These are phyloP conservation scores for Drosophila anomalata DNA, from an alignment of 2,888 invertebrate species.

Conservation along the genomic window DNA sequence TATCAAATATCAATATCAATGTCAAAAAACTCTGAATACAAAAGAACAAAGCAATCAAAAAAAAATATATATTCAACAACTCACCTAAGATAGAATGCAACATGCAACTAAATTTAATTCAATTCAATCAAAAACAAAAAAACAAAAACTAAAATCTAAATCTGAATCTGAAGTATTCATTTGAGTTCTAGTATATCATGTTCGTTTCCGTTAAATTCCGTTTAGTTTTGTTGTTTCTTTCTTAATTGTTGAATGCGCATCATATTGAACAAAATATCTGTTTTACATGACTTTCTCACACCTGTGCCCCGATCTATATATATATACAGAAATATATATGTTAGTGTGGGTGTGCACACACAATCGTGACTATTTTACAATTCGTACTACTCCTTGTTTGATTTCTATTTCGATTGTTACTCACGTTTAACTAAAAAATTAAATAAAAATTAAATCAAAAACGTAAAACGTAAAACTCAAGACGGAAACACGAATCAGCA, in stretches of 20 bases:
- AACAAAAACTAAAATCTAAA: conserved; percentile 32
- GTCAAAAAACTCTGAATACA: conserved; percentile 61
- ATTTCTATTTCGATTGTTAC: conserved; percentile 34
- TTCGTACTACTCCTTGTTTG: conserved; percentile 43
- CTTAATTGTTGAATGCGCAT: conserved; percentile 55
- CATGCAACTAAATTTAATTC: conserved; percentile 43
- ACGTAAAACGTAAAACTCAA: conserved; percentile 15
- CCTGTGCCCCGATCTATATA: conserved; percentile 9
- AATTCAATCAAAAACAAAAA: background rate
- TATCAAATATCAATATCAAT: conserved; percentile 62
- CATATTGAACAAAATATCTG: conserved; percentile 54
- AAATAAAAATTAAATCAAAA: background rate
- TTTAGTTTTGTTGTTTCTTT: conserved; percentile 48
- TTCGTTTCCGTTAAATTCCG: conserved; percentile 43
- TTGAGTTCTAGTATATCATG: conserved; percentile 47
- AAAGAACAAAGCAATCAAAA: conserved; percentile 57
- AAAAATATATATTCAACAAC: conserved; percentile 47
- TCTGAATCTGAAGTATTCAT: conserved; percentile 43
- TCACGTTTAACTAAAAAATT: conserved; percentile 24
- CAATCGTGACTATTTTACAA: conserved; percentile 33
- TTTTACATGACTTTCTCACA: conserved; percentile 65
- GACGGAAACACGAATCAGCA: conserved; percentile 32
- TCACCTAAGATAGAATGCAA: conserved; percentile 56
- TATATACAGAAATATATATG: conserved; percentile 38
- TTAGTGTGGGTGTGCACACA: conserved; percentile 43